Base-by-base conservation (phyloP, 1,140 invertebrate genomes). In the Brachionus rubens region DNA sequence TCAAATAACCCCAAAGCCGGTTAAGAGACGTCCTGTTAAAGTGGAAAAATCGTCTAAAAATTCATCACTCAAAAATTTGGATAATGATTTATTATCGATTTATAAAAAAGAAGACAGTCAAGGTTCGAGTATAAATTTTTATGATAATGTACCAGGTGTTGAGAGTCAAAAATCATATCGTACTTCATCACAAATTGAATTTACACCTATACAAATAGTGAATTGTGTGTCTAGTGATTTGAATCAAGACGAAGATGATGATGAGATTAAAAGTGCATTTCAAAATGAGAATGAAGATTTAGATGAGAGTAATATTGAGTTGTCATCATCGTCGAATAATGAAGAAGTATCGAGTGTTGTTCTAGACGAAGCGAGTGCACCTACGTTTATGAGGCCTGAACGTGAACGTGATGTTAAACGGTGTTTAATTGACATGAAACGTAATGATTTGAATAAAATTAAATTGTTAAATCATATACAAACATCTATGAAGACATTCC, bases 381-480 rank as follows among this genome's bases (percentile, higher is more conserved):
- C n/a, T n/a, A n/a, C n/a, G n/a, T 41, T n/a, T 30, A 36, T 26
- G 12, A 24, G 30, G 16, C 9, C 54, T 3, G 54, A 59, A 36
- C 30, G 52, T 28, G 52, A 54, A 9, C 24, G 54, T 5, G 33
- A 36, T 36, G 33, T 36, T 36, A 36, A 36, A 36, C n/a, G 40
- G 36, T 43, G 40, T 43, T 28, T 43, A 14, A 21, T 59, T 19
- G 54, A 59, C 36, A 33, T 59, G 28, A 59, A 59, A 16, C 30
- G 54, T n/a, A 59, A 59, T 59, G 54, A 59, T 59, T 59, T 59
- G 21, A 59, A 59, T 36, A 59, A 59, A 16, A 59, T 59, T 33
- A 59, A 59, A 59, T 36, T 59, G 12, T 16, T 59, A 16, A 59
- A 59, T 59, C 54, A 59, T 36, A 12, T 59, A 33, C 54, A 36